Base-by-base conservation (phyloP, 2,888 invertebrate genomes). In the Merodon equestris region DNA sequence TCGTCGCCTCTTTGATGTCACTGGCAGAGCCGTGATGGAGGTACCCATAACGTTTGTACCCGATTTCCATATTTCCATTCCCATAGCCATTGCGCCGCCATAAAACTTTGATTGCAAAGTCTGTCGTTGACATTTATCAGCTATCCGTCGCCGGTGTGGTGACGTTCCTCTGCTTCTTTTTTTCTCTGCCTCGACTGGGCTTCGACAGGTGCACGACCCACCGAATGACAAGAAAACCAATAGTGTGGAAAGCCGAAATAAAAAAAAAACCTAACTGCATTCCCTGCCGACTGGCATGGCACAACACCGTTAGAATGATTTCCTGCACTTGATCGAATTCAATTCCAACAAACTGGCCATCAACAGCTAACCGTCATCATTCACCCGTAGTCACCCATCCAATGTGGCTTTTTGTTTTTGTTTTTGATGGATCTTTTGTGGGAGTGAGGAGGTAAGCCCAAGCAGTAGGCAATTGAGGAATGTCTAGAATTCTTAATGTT, bases 321-420 rank as follows among this genome's bases (percentile, higher is more conserved):
- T 77, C 77, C 77, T 77, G 77, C 77, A 77, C 73, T 77, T 77
- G 77, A 77, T 77, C 77, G 77, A 72, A 77, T 77, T 77, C 77
- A 63, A 77, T 67, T 77, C 67, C 61, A 67, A 10, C 67, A 53
- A 77, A 67, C 67, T 36, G 73, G 58, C 73, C 73, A 63, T 63
- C 73, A 67, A 57, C 42, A 50, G 44, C 45, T 42, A 27, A 2
- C 27, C 27, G 7, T 42, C 27, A 47, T 36, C 72, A 38, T 45
- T n/a, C n/a, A n/a, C n/a, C n/a, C n/a, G n/a, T n/a, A n/a, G n/a
- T n/a, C n/a, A n/a, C n/a, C n/a, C 60, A 40, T 60, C 51, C 67
- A 58, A 47, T 77, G 27, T 27, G n/a, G n/a, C n/a, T n/a, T n/a
- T n/a, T n/a, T n/a, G n/a, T n/a, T n/a, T 27, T 27, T 7, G 27